Percentiles rank a stretch among this genome's conserved stretches.
These are phyloP conservation scores for Archilochus colubris DNA, from an alignment of 2,113 vertebrate species.

Conservation along the genomic window DNA sequence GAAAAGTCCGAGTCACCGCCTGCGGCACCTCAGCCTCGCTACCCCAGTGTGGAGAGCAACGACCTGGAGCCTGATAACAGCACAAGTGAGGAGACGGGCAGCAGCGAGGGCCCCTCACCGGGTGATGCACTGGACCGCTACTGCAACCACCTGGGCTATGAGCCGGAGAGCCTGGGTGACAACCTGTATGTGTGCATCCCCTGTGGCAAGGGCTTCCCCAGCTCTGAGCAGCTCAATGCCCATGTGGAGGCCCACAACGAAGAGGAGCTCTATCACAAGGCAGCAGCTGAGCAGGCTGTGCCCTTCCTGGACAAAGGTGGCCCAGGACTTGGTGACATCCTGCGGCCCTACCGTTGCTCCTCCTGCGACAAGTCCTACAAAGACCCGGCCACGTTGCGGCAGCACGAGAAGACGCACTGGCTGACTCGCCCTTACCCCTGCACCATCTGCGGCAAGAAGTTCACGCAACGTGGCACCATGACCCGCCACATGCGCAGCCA, in stretches of 20 bases:
- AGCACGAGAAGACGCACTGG: conserved; percentile 99
- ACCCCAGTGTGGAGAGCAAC: conserved; percentile 76
- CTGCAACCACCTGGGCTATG: conserved; percentile 89
- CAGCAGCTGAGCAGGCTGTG: conserved; percentile 78
- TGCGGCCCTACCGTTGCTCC: conserved; percentile 94
- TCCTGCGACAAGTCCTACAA: conserved; percentile 98
- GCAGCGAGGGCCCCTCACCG: conserved; percentile 92
- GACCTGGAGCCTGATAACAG: conserved; percentile 90
- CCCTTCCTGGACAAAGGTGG: conserved; percentile 86
- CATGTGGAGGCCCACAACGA: conserved; percentile 98
- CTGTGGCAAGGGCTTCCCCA: conserved; percentile 97
- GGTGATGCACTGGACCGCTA: conserved; percentile 88
- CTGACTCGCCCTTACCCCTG: conserved; percentile 97
- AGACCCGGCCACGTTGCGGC: conserved; percentile 94
- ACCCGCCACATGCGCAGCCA: conserved; percentile 99
- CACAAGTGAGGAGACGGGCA: conserved; percentile 94
- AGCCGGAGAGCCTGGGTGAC: conserved; percentile 96
- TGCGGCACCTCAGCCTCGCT: conserved; percentile 70
- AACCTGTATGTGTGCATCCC: conserved; percentile 98
- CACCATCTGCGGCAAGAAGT: conserved; percentile 99
- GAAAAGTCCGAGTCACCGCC: conserved; percentile 67
- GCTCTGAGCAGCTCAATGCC: conserved; percentile 97
- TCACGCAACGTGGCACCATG: conserved; percentile 99
- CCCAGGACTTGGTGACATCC: conserved; percentile 83
- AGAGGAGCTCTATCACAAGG: conserved; percentile 88